phyloP scores from a whole-genome alignment of 1,140 invertebrate genomes.

The Drosophila suzukii region DNA sequence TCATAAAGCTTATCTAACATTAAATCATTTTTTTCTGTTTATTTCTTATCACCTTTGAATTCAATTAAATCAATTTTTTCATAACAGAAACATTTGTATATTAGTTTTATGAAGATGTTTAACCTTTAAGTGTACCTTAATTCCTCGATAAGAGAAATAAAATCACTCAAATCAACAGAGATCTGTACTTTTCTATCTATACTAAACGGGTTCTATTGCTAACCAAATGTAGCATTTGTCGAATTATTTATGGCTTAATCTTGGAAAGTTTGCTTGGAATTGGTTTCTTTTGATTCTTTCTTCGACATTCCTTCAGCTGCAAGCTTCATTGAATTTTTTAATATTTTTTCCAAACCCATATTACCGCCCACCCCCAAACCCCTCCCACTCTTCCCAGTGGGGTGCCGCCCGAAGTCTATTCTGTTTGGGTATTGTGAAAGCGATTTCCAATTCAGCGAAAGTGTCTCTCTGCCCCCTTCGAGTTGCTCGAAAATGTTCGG shows the following conservation, averaged over 20 bases:
- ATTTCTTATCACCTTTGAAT: no score
- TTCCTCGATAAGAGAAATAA: no score
- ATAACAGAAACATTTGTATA: no score
- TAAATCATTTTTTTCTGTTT: no score
- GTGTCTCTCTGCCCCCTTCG: slow-evolving; percentile 26
- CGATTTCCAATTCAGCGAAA: slow-evolving; percentile 56
- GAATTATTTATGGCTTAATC: slow-evolving; percentile 55
- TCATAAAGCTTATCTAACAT: no score
- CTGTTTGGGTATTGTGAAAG: slow-evolving; percentile 41
- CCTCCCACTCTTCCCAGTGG: no score
- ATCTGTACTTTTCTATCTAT: slow-evolving; percentile 12
- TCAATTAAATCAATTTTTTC: no score
- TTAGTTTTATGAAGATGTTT: no score
- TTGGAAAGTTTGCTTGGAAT: slow-evolving; percentile 30
- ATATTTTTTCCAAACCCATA: slow-evolving; percentile 42
- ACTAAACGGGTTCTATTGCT: slow-evolving; percentile 13
- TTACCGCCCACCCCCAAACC: neutral
- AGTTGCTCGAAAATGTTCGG: slow-evolving; percentile 49
- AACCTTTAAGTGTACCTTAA: no score
- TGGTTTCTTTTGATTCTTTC: slow-evolving; percentile 15
- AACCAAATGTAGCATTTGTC: slow-evolving; percentile 49
- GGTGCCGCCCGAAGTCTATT: slow-evolving; percentile 5
- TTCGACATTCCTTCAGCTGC: slow-evolving; percentile 12
- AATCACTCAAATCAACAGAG: neutral
- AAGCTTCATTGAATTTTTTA: slow-evolving; percentile 49